phyloP scores from a whole-genome alignment of 2,113 vertebrate genomes.

The Pelusios castaneus region DNA sequence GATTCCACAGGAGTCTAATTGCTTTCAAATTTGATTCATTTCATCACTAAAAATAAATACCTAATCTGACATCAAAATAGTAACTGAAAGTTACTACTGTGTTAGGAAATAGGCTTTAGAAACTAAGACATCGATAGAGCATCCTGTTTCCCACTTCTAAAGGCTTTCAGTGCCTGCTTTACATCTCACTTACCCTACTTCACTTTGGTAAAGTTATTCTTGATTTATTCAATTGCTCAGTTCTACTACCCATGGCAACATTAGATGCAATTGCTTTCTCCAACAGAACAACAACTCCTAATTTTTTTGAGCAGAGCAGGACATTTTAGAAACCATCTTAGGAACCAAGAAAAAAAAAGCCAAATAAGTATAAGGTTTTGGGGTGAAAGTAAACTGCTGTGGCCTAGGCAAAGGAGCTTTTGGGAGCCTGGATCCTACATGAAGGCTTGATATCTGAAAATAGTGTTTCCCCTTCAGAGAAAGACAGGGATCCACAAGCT shows the following conservation, averaged over 20 bases:
- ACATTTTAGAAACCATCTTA: background rate
- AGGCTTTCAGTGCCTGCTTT: background rate
- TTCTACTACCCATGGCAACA: background rate
- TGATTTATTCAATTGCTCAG: background rate
- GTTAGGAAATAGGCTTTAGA: background rate
- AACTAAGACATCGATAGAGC: background rate
- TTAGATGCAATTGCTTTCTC: background rate
- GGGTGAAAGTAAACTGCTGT: background rate
- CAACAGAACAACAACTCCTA: background rate
- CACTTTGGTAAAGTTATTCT: background rate
- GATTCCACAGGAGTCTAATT: background rate
- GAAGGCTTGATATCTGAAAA: background rate
- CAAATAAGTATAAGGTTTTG: background rate
- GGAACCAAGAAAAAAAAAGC: background rate
- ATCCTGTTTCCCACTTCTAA: background rate
- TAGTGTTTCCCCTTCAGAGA: background rate
- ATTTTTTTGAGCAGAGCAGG: background rate
- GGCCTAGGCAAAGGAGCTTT: background rate
- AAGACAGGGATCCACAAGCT: background rate
- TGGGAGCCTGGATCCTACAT: background rate
- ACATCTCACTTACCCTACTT: background rate
- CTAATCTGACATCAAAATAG: background rate
- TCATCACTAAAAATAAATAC: background rate
- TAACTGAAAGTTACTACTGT: background rate
- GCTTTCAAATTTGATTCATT: background rate